Percentiles rank a stretch among this genome's conserved stretches.
Evolutionary conservation across 1,140 invertebrate genomes (phyloP).

Genomic region (Ridgeia piscesae): DNA sequence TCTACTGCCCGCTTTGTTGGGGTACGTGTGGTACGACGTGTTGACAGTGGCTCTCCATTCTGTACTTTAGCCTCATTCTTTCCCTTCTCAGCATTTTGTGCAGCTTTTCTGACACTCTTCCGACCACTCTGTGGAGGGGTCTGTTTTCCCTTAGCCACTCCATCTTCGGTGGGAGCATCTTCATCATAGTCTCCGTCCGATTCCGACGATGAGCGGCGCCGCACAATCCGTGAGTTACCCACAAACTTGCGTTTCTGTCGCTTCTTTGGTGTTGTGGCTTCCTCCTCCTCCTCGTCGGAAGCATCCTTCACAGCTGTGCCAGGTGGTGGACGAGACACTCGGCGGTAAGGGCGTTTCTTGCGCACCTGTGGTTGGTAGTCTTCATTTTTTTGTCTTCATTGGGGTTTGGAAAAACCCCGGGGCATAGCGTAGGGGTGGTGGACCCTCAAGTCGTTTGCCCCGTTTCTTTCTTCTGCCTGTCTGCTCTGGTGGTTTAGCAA

Average conservation of each 20-base stretch:
- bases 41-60: neutral
- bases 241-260: constrained; percentile 13
- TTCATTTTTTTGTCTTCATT: neutral
- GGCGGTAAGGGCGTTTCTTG: constrained; percentile 6
- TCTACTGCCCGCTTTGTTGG: neutral
- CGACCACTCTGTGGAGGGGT: neutral
- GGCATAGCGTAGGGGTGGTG: constrained; percentile 13
- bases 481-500: neutral
- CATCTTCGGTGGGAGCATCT: neutral
- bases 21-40: neutral
- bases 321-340: neutral
- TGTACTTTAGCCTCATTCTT: neutral
- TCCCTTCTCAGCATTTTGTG: neutral
- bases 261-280: neutral
- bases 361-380: neutral
- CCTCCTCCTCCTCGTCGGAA: neutral
- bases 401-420: no score
- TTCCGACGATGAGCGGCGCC: neutral
- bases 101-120: neutral
- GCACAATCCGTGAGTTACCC: neutral
- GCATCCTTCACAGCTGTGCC: neutral
- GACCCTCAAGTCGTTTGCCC: neutral
- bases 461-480: constrained; percentile 7
- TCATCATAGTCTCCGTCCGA: neutral
- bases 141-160: neutral